Evolutionary conservation across 64 coral and sea anemone genomes (phyloP).

Genomic region (Montipora cactus): DNA sequence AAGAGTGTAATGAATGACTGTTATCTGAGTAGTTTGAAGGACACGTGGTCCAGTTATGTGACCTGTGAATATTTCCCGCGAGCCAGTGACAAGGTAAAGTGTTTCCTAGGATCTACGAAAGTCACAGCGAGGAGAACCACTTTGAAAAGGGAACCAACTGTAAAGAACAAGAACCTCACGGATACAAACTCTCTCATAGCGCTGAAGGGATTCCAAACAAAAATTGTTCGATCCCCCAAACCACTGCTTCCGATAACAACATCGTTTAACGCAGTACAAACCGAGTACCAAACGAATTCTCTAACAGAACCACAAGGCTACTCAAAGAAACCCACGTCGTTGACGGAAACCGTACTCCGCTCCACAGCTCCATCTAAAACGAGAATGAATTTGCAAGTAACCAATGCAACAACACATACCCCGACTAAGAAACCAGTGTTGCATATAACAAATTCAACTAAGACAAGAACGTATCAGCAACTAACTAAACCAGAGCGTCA

Average conservation of each 20-base stretch:
- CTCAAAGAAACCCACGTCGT: neutral
- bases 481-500: neutral
- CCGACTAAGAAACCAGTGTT: neutral
- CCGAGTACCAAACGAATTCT: neutral
- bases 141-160: neutral
- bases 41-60: slow-evolving; percentile 35
- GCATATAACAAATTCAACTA: neutral
- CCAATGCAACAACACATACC: neutral
- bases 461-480: neutral
- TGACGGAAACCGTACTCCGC: neutral
- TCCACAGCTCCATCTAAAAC: neutral
- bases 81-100: slow-evolving; percentile 7
- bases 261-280: neutral
- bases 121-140: slow-evolving; percentile 14
- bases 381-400: neutral
- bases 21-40: neutral
- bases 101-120: neutral
- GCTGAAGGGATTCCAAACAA: neutral
- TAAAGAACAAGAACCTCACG: neutral
- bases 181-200: neutral
- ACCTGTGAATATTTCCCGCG: slow-evolving; percentile 48
- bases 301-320: neutral
- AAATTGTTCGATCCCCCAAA: neutral
- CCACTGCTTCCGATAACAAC: neutral
- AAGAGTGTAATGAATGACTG: slow-evolving; percentile 37